Base-by-base conservation (phyloP, 2,797 vertebrate species). In the Eurystomus glaucurus region DNA sequence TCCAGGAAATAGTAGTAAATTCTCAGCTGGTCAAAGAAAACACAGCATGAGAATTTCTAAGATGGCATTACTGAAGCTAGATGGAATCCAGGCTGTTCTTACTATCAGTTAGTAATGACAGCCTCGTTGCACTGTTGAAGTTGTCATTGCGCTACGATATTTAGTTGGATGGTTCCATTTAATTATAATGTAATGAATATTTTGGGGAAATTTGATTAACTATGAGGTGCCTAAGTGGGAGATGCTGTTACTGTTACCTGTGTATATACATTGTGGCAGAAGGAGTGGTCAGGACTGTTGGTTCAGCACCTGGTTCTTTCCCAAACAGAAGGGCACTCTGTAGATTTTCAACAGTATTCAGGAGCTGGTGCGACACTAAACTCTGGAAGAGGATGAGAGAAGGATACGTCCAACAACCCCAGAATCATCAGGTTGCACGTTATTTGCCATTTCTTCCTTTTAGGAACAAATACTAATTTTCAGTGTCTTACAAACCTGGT, bases 241-340 rank as follows among this genome's bases (percentile, higher is more conserved):
- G 31, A 39, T 9, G 5, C 13, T 19, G 29, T 29, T 58, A 21
- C 10, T 23, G 55, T 88, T 98, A 99, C 99, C 99, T 99, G 98
- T 99, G 98, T 51, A 99, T 99, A 61, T 99, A 99, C 91, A 99
- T 97, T 7, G 98, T 98, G 95, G 99, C 98, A 85, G 99, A 98
- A 39, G 98, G 98, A 66, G 98, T 96, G 25, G 85, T 98, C 69
- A 99, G 97, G 26, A 98, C 96, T 72, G 95, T 97, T 11, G 99
- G 99, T 26, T 98, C 98, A 55, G 97, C 97, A 70, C 99, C 92
- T 0, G 98, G 96, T 35, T 97, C 90, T 87, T 97, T 99, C 62
- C 99, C 98, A 80, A 98, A 98, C 66, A 99, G 97, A 85, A 99
- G 98, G 74, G 98, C 97, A 14, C 98, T 99, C 93, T 99, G 99